Evolutionary conservation across 1,140 invertebrate genomes (phyloP), one percentile per base, ranked within the genome.

Genomic region (Calliopsis andreniformis): DNA sequence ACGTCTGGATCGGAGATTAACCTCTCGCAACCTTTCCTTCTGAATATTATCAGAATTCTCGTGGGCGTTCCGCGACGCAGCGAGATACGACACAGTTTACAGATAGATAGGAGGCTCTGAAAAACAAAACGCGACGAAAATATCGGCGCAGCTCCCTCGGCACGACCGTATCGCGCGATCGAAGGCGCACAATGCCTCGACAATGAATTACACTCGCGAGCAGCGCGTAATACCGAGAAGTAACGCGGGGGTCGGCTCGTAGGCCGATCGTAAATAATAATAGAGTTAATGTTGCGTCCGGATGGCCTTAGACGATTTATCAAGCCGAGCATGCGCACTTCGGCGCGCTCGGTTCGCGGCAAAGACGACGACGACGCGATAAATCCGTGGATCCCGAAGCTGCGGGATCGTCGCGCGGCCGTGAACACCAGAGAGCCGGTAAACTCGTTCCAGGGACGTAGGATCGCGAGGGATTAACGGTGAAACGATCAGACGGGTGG

Each of bases 241-340:
- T 85, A 81, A 80, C 71, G 86, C 80, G 76, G 82, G 78, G 61
- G 82, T 76, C 66, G 49, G 58, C 43, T 63, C 70, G 67, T 66
- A 32, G 76, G 68, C 66, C 49, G 68, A 30, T 72, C 78, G 78
- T 86, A 86, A 69, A 79, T 85, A 86, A 86, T 79, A 82, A 76
- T 75, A 75, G 70, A 72, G 35, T 68, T 68, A 75, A 79, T 23
- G 58, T 73, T 73, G 64, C 58, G 39, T 53, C 61, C 20, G 12
- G 49, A 32, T 28, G 53, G 14, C 39, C 62, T 55, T 35, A 25
- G 42, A 42, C 35, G 53, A 83, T 83, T 83, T 81, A 83, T 81
- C 70, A 68, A 80, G 32, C 28, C 18, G 63, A 25, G 53, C 32
- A 12, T 47, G 14, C 39, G 12, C 45, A 35, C 35, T 25, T 25